Conservation (phyloP, 2,797 vertebrate genomes). For the Silurus aristotelis region DNA sequence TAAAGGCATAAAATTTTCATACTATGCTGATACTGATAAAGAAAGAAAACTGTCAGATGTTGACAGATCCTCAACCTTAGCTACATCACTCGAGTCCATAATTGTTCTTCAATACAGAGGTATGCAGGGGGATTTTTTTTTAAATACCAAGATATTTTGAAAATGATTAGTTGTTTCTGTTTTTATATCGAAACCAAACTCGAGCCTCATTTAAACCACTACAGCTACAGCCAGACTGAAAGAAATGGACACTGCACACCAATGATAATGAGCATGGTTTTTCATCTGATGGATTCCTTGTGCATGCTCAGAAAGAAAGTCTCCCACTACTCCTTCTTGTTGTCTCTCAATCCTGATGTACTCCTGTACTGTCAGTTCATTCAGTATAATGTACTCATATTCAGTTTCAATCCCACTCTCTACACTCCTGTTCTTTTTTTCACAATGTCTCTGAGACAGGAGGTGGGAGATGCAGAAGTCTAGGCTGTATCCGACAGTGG, state of each 20-base stretch:
- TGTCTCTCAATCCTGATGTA: neutral
- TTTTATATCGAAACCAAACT: neutral
- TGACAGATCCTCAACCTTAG: neutral
- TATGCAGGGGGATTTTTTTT: neutral
- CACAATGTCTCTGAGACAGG: conserved; percentile 36
- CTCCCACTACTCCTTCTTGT: neutral
- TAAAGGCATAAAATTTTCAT: neutral
- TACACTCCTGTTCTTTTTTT: conserved; percentile 19
- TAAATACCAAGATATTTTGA: neutral
- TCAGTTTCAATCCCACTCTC: neutral
- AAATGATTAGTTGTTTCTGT: neutral
- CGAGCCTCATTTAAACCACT: neutral
- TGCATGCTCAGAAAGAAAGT: neutral
- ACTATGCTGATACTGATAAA: neutral
- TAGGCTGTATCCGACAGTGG: conserved; percentile 35
- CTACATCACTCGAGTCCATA: neutral
- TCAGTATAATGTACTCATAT: conserved; percentile 3
- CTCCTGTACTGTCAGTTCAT: neutral
- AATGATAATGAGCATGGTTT: neutral
- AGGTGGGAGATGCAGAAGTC: conserved; percentile 35
- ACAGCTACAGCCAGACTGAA: neutral
- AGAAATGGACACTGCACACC: neutral
- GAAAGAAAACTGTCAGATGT: neutral
- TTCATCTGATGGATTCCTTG: neutral
- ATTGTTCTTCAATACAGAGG: neutral